Evolutionary conservation across 2,888 invertebrate genomes (phyloP), one percentile per base, ranked within the genome.

Genomic region (Perizoma affinitatum): DNA sequence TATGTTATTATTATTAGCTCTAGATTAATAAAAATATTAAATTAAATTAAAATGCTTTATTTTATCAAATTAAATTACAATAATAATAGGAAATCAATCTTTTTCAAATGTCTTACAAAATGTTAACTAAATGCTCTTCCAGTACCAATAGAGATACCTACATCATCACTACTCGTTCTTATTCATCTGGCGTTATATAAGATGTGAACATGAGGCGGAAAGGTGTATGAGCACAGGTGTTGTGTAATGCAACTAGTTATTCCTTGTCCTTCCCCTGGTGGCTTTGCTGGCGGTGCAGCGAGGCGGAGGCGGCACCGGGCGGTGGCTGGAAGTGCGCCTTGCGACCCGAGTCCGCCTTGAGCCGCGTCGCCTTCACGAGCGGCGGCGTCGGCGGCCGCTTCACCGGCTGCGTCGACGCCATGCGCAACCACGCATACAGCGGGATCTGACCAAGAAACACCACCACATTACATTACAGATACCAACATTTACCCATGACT

Each of bases 381-480:
- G 86, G 85, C 22, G 95, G 95, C 65, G 94, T 94, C 54, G 90
- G 76, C 57, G 95, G 93, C 42, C 93, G 88, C 52, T 91, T 87
- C 71, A 95, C 88, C 56, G 94, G 91, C 74, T 82, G 80, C 50
- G 94, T 92, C 47, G 93, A 89, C 70, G 94, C 93, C 79, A 95
- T 93, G 72, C 93, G 93, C 68, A 96, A 87, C 84, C 96, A 95
- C 60, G 93, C 82, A 84, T 95, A 96, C 65, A 96, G 93, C 55
- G 96, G 95, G 82, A 95, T 95, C 95, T 95, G 74, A 6, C 22
- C 22, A 36, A 35, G 10, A 36, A 3, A 10, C 35, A n/a, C 11
- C 10, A 1, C 38, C 3, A 7, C 38, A 38, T 38, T 38, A 38
- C 38, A 36, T n/a, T n/a, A n/a, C n/a, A n/a, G n/a, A n/a, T 22